Base-by-base conservation (phyloP, 2,797 vertebrate species). In the Aratinga solstitialis region DNA sequence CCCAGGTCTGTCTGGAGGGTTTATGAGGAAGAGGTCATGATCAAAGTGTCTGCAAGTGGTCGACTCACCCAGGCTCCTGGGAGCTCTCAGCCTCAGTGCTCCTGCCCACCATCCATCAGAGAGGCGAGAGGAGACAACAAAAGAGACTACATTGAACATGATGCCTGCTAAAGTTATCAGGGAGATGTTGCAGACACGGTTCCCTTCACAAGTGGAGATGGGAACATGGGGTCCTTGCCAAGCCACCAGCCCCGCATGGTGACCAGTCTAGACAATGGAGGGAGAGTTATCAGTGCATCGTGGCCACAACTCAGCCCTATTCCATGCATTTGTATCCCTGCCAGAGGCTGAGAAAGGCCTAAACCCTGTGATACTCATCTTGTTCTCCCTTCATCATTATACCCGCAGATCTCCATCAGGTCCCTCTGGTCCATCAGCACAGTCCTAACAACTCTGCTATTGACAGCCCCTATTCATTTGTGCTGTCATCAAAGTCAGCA, bases 361-460 rank as follows among this genome's bases (percentile, higher is more conserved):
- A 51, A 66, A 30, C 23, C 17, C 34, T 2, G 14, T 23, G 92
- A 96, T 96, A 93, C 6, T 0, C 9, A 96, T 94, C 94, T 93
- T 3, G 19, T 38, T 78, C 53, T 92, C 36, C 72, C 10, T 38
- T 89, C 68, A 54, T 22, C 3, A 20, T 67, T 62, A 34, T 4
- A 47, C 51, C 34, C 1, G 0, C 62, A 90, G 77, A 87, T 96
- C 81, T 34, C 63, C 84, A 85, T 83, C 81, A 14, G 95, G 94
- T 96, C 78, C 87, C 47, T 74, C 38, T 94, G 95, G 91, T 82
- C 95, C 72, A 27, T 18, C 32, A 26, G 34, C 54, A 40, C 34
- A 4, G 0, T 21, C 50, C 68, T 20, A 11, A 29, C 38, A 34
- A 3, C 43, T 54, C 85, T 30, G 63, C 36, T 50, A 1, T 21